Percentiles rank a stretch among this genome's conserved stretches.
phyloP scores from a whole-genome alignment of 2,888 invertebrate genomes.

The Melieria crassipennis region DNA sequence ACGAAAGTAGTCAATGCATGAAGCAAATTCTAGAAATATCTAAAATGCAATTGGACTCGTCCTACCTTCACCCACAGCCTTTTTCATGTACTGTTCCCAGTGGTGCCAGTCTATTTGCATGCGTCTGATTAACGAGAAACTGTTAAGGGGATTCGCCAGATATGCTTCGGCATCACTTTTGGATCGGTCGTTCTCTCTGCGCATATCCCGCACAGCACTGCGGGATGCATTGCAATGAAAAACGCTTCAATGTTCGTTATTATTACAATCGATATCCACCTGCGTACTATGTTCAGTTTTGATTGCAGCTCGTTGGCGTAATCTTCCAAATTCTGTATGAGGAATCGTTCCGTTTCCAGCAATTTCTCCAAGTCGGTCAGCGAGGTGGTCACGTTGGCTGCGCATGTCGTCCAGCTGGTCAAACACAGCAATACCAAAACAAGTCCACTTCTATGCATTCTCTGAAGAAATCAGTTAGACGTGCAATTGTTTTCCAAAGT shows the following conservation, averaged over 20 bases:
- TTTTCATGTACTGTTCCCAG: constrained; percentile 52
- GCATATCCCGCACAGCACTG: neutral
- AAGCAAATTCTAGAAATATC: neutral
- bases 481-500: too few species aligned
- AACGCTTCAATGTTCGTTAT: too few species aligned
- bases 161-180: constrained; percentile 46
- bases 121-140: constrained; percentile 54
- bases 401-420: too few species aligned
- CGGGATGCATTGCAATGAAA: too few species aligned
- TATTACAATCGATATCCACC: constrained; percentile 37
- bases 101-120: constrained; percentile 56
- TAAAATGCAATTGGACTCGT: too few species aligned
- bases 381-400: constrained; percentile 49
- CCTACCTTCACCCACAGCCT: constrained; percentile 49
- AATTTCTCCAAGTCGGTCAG: constrained; percentile 55
- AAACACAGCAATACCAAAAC: too few species aligned
- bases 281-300: constrained; percentile 50
- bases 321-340: constrained; percentile 52
- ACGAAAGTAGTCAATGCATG: neutral
- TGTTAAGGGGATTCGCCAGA: constrained; percentile 56
- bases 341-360: constrained; percentile 47
- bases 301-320: constrained; percentile 51
- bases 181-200: constrained; percentile 48
- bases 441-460: too few species aligned
- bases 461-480: too few species aligned